A percentile compares a stretch with the other conserved stretches of the same genome.
phyloP scores from a whole-genome alignment of 2,797 vertebrate genomes.

The Gadopsis marmoratus region DNA sequence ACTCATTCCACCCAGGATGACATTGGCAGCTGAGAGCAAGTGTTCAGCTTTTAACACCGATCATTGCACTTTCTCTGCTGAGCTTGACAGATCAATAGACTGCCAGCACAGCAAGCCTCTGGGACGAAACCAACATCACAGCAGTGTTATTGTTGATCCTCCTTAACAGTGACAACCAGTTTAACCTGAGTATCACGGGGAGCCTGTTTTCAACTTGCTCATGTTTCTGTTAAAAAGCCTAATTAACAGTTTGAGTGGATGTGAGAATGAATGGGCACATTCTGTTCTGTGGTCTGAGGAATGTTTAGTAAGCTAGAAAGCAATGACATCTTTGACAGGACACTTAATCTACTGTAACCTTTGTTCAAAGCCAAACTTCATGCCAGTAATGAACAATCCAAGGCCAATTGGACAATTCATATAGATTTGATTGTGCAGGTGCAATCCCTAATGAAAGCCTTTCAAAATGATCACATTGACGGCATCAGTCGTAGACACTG shows the following conservation, averaged over 20 bases:
- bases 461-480: neutral
- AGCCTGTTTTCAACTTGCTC: slow-evolving; percentile 32
- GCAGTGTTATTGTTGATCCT: slow-evolving; percentile 44
- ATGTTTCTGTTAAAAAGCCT: slow-evolving; percentile 46
- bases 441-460: neutral
- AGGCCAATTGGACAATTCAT: slow-evolving; percentile 7
- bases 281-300: slow-evolving; percentile 28
- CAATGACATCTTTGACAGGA: neutral
- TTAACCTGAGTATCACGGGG: slow-evolving; percentile 50
- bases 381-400: neutral
- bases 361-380: neutral
- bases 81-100: slow-evolving; percentile 60
- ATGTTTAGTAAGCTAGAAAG: neutral
- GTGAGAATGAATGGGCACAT: neutral
- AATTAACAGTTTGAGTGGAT: slow-evolving; percentile 36
- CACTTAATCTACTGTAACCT: neutral
- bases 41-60: slow-evolving; percentile 44
- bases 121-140: slow-evolving; percentile 49
- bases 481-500: neutral
- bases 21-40: slow-evolving; percentile 29
- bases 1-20: slow-evolving; percentile 25
- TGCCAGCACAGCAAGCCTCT: slow-evolving; percentile 43
- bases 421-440: neutral
- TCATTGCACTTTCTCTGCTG: slow-evolving; percentile 42
- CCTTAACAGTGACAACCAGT: slow-evolving; percentile 37